Evolutionary conservation across 2,797 vertebrate species (phyloP).

Genomic region (Tragopan temminckii): DNA sequence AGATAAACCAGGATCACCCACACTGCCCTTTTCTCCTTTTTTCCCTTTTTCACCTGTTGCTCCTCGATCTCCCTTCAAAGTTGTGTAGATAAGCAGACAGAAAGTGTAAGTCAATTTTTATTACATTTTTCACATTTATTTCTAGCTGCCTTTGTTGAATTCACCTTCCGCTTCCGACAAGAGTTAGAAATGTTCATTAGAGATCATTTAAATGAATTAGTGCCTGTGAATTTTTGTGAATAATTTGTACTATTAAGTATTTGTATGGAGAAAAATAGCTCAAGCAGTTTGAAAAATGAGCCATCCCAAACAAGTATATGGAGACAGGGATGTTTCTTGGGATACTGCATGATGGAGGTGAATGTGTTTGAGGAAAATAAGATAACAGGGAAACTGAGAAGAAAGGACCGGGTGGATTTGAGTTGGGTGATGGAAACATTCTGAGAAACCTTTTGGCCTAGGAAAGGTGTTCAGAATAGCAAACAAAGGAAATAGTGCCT

Average conservation of each 20-base stretch:
- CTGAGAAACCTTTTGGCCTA: neutral
- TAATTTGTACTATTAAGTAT: neutral
- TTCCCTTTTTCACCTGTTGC: slow-evolving; percentile 87
- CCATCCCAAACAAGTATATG: neutral
- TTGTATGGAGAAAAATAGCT: neutral
- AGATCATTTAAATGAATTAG: neutral
- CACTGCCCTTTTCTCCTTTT: slow-evolving; percentile 88
- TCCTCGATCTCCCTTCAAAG: slow-evolving; percentile 88
- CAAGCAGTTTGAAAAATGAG: neutral
- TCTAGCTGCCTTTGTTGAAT: neutral
- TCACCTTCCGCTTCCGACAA: neutral
- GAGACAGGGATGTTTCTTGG: neutral
- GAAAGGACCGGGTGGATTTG: neutral
- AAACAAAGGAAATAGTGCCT: neutral
- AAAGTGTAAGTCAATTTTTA: neutral
- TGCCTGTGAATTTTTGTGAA: neutral
- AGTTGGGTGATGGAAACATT: neutral
- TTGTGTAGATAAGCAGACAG: neutral
- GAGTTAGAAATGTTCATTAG: neutral
- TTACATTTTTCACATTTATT: neutral
- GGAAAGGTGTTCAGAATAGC: neutral
- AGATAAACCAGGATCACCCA: slow-evolving; percentile 87
- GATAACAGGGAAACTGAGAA: neutral
- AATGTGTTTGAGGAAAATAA: neutral
- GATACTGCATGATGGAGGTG: neutral